Conservation (phyloP, 2,888 invertebrate species). For the Griposia aprilina region DNA sequence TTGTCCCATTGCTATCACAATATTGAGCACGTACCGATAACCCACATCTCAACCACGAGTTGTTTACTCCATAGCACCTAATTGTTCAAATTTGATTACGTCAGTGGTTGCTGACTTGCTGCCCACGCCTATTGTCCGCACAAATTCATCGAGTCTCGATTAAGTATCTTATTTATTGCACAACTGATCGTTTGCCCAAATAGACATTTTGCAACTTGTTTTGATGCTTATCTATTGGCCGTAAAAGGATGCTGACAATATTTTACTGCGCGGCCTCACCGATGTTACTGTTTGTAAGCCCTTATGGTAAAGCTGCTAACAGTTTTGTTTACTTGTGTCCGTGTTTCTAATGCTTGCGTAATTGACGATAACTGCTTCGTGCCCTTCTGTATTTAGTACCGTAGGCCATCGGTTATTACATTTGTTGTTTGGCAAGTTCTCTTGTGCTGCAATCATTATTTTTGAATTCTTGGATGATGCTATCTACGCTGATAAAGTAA, state of each 20-base stretch:
- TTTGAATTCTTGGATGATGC: slow-evolving; percentile 43
- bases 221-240: slow-evolving; percentile 66
- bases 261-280: slow-evolving; percentile 58
- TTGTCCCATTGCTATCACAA: slow-evolving; percentile 71
- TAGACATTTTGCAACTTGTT: slow-evolving; percentile 73
- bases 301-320: slow-evolving; percentile 75
- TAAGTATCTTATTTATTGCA: slow-evolving; percentile 73
- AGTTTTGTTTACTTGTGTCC: slow-evolving; percentile 77
- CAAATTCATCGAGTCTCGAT: slow-evolving; percentile 70
- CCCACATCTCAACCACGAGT: slow-evolving; percentile 79
- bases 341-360: slow-evolving; percentile 72
- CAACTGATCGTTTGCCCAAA: slow-evolving; percentile 69
- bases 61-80: slow-evolving; percentile 81
- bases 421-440: slow-evolving; percentile 70
- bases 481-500: slow-evolving; percentile 61
- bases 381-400: slow-evolving; percentile 77
- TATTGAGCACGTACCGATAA: slow-evolving; percentile 77
- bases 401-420: slow-evolving; percentile 71
- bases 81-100: slow-evolving; percentile 82
- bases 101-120: slow-evolving; percentile 71
- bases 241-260: slow-evolving; percentile 66
- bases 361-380: slow-evolving; percentile 76
- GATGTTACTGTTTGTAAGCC: slow-evolving; percentile 71
- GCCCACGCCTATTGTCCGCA: slow-evolving; percentile 75
- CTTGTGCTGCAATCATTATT: slow-evolving; percentile 44